Evolutionary conservation across 2,113 vertebrate genomes (phyloP).

Genomic region (Vireo altiloquus): DNA sequence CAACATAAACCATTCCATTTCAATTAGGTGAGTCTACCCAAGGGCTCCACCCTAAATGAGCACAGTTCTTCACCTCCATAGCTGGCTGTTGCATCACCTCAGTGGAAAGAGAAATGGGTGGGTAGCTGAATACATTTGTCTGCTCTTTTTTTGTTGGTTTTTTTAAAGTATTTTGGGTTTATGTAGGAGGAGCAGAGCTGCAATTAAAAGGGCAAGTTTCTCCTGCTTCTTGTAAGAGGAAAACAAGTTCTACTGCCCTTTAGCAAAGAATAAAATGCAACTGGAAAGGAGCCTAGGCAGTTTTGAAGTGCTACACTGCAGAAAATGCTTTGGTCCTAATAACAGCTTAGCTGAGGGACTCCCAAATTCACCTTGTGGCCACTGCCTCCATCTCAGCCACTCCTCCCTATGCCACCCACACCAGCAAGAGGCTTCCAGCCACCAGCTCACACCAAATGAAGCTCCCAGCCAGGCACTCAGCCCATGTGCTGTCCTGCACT

Average conservation of each 20-base stretch:
- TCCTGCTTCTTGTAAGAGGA: not conserved
- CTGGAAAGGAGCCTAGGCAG: not conserved
- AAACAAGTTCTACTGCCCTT: not conserved
- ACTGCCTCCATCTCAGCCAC: not conserved
- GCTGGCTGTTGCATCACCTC: constrained; percentile 4
- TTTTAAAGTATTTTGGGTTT: not conserved
- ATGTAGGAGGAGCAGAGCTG: not conserved
- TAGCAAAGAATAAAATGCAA: not conserved
- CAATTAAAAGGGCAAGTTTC: not conserved
- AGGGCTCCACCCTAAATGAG: not conserved
- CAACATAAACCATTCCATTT: not conserved
- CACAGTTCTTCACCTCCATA: not conserved
- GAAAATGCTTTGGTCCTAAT: not conserved
- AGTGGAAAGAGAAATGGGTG: not conserved
- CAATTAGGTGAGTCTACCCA: not conserved
- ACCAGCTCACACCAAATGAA: not conserved
- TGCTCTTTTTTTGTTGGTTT: not conserved
- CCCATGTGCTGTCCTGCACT: not conserved
- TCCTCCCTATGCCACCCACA: not conserved
- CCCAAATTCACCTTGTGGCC: not conserved
- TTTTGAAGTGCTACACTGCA: not conserved
- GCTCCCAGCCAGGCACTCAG: not conserved
- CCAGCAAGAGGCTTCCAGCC: not conserved
- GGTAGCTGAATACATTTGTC: not conserved
- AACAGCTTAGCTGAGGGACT: not conserved